Conservation (phyloP, 2,113 vertebrate genomes). For the Puntigrus tetrazona region DNA sequence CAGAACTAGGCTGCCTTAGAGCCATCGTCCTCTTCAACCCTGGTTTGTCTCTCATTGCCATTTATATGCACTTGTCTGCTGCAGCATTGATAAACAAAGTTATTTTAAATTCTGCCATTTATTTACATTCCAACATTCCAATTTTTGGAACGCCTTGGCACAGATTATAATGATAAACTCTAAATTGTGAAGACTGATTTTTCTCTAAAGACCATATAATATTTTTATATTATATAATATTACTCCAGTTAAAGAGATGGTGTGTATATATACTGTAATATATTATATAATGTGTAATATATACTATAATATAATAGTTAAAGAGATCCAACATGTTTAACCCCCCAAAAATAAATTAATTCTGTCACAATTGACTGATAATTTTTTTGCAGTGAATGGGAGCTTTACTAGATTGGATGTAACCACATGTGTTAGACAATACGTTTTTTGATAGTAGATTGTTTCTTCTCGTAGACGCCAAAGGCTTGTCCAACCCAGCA, state of each 20-base stretch:
- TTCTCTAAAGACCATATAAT: neutral
- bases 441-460: neutral
- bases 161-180: too few species aligned
- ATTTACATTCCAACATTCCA: too few species aligned
- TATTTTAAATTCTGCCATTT: too few species aligned
- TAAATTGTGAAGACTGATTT: too few species aligned
- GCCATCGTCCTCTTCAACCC: conserved; percentile 96
- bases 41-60: conserved; percentile 70
- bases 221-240: neutral
- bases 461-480: conserved; percentile 81
- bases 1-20: conserved; percentile 90
- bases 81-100: neutral
- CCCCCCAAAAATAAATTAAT: too few species aligned
- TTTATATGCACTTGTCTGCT: neutral
- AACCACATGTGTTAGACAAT: neutral
- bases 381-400: too few species aligned
- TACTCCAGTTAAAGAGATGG: neutral
- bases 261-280: too few species aligned
- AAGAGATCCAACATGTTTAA: neutral
- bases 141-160: too few species aligned
- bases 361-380: neutral
- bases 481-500: conserved; percentile 89
- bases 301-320: neutral
- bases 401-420: neutral
- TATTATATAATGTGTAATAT: too few species aligned